A percentile compares a stretch with the other conserved stretches of the same genome.
phyloP scores from a whole-genome alignment of 2,797 vertebrate genomes.

The Crenuchus spilurus region DNA sequence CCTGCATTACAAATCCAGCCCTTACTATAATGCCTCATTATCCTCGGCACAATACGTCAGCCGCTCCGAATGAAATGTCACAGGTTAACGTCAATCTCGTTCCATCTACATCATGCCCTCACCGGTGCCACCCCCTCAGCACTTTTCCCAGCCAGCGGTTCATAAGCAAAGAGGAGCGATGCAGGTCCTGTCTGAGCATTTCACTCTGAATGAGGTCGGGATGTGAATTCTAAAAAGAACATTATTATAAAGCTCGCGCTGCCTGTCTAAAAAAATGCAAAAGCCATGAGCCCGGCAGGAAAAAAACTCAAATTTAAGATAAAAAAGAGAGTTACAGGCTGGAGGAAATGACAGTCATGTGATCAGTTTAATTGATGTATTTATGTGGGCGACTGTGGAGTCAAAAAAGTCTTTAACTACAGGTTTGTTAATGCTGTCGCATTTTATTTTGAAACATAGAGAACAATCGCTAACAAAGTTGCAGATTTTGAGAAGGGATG shows the following conservation, averaged over 20 bases:
- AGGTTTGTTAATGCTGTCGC: too few species aligned
- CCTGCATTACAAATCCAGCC: slow-evolving; percentile 31
- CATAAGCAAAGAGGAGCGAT: background rate
- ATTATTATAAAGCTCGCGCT: slow-evolving; percentile 4
- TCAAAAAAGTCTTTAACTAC: too few species aligned
- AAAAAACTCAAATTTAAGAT: background rate
- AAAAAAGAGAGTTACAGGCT: too few species aligned
- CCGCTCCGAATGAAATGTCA: slow-evolving; percentile 21
- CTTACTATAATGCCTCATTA: slow-evolving; percentile 15
- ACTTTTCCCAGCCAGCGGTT: background rate
- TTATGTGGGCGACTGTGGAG: background rate
- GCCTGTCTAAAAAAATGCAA: slow-evolving; percentile 4
- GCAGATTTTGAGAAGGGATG: too few species aligned
- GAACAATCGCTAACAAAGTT: background rate
- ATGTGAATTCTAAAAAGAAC: slow-evolving; percentile 6
- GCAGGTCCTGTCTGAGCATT: background rate
- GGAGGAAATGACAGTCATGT: background rate
- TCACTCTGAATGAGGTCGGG: background rate
- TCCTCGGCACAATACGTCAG: background rate
- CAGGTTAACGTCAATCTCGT: slow-evolving; percentile 14
- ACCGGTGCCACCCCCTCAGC: background rate
- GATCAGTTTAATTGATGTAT: background rate
- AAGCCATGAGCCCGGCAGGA: background rate
- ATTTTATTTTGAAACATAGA: too few species aligned
- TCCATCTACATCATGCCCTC: slow-evolving; percentile 4